Evolutionary conservation across 2,113 vertebrate species (phyloP).

Genomic region (Larimichthys polyactis): DNA sequence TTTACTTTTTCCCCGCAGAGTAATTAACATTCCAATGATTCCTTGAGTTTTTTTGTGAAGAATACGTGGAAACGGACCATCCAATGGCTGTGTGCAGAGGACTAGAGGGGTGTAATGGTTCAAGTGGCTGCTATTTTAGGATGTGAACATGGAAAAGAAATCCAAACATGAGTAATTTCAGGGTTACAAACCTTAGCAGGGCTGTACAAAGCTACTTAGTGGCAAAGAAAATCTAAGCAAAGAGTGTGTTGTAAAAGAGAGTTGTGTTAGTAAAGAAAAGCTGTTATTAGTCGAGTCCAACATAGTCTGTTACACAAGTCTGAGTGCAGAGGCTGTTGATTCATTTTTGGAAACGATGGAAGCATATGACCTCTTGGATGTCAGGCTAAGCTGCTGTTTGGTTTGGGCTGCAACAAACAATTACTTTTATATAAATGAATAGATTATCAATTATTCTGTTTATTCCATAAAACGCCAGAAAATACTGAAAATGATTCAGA

Average conservation of each 20-base stretch:
- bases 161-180: slow-evolving; percentile 53
- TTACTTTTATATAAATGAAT: neutral
- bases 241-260: neutral
- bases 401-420: neutral
- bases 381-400: neutral
- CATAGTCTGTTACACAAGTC: neutral
- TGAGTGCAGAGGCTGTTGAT: neutral
- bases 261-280: neutral
- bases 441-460: accelerated
- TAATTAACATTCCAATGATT: slow-evolving; percentile 85
- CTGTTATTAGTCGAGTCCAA: neutral
- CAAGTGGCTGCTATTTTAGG: slow-evolving; percentile 73
- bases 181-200: slow-evolving; percentile 36
- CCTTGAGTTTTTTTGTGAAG: slow-evolving; percentile 72
- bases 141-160: slow-evolving; percentile 64
- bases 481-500: neutral
- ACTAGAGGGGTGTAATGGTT: slow-evolving; percentile 40
- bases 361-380: neutral
- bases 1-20: slow-evolving; percentile 57
- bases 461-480: neutral
- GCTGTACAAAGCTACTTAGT: neutral
- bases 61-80: slow-evolving; percentile 69
- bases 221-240: neutral
- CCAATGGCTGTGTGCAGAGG: slow-evolving; percentile 39
- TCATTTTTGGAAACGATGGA: slow-evolving; percentile 7